Evolutionary conservation across 1,140 invertebrate genomes (phyloP).

Genomic region (Euura saliciscinereae): DNA sequence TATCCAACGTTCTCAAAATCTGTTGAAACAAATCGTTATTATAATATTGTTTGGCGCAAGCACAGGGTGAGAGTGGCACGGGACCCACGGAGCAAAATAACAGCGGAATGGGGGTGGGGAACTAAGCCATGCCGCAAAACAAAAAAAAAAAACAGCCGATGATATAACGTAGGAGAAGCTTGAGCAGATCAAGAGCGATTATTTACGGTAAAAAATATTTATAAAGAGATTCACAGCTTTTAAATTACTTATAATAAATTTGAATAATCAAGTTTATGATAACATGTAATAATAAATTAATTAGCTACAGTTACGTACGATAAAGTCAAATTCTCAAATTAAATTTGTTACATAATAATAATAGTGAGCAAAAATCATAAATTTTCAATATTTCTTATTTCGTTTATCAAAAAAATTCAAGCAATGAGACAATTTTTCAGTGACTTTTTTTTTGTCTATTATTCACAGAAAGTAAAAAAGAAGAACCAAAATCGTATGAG

Average conservation of each 20-base stretch:
- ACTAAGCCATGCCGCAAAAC: background rate
- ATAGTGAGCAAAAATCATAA: background rate
- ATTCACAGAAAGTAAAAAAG: too few relatives aligned
- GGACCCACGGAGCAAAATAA: conserved; percentile 1
- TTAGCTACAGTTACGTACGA: background rate
- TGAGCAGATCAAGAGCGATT: background rate
- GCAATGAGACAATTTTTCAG: background rate
- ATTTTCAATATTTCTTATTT: background rate
- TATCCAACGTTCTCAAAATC: background rate
- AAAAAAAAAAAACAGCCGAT: background rate
- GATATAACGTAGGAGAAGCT: background rate
- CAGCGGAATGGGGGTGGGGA: background rate
- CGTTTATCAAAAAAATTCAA: background rate
- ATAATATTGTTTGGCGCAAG: background rate
- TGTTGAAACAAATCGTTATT: background rate
- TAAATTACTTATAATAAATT: background rate
- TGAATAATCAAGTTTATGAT: background rate
- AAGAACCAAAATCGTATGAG: background rate
- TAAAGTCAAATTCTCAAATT: background rate
- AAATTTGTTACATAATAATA: background rate
- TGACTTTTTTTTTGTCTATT: too few relatives aligned
- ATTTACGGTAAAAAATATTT: background rate
- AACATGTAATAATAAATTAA: background rate
- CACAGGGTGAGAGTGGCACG: background rate
- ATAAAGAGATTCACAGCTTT: background rate